Base-by-base conservation (phyloP, 23 tunicate genomes). In the Oikopleura vanhoeffeni region DNA sequence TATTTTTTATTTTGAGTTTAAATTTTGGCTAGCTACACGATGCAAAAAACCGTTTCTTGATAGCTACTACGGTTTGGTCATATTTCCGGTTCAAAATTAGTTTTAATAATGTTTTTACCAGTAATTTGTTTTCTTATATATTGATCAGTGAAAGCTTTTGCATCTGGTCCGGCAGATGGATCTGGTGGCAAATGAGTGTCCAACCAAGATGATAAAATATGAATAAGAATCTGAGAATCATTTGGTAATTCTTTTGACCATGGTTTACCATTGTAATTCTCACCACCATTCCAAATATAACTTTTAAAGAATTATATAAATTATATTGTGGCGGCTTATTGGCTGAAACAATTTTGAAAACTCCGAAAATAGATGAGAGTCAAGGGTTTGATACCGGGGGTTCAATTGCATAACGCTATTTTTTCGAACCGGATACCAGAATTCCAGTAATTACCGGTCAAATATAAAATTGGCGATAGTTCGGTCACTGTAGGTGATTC, bases 141-240 rank as follows among this genome's bases (percentile, higher is more conserved):
- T 71, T 30, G 27, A 2, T 71, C 79, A 2, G 79, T 71, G 38
- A 28, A 71, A 71, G 79, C 79, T 71, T 38, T 71, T 18, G 79
- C 79, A 30, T 71, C 79, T 71, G 35, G 34, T 38, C 79, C 79
- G 38, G 79, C 79, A 4, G 79, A 28, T 33, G 79, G 79, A 71
- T 71, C 79, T 71, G 79, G 79, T 13, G 79, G 79, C 38, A 71
- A 13, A 30, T 71, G 79, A 32, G 27, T 71, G 38, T 71, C 79
- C 34, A 71, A 2, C 79, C 79, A 71, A 38, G 36, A 71, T 18
- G 79, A 71, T 2, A 71, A 32, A 30, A 71, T 28, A 30, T 71
- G 79, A 18, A 71, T 32, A 33, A 71, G 38, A 71, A 71, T 71
- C 38, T 33, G 36, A 3, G 79, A 13, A 30, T 71, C 79, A 32